Base-by-base conservation (phyloP, 2,113 vertebrate species). In the Pelecanoides urinatrix region DNA sequence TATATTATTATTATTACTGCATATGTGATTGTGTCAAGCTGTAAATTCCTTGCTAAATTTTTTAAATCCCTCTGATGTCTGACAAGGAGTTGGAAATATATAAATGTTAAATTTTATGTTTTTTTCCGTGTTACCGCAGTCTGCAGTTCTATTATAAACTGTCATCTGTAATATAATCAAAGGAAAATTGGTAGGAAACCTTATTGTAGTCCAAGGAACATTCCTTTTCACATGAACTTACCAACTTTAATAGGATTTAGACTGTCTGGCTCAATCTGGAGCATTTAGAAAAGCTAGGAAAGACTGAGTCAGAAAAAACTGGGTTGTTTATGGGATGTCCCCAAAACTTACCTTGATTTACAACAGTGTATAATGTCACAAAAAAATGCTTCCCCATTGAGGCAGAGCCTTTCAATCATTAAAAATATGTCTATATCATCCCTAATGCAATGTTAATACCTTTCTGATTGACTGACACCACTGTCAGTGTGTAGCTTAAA, bases 61-160 rank as follows among this genome's bases (percentile, higher is more conserved):
- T 98, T 94, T 80, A 96, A 98, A 97, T 96, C 94, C 76, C 61
- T 97, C 88, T 98, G 94, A 98, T 94, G 88, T 98, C 94, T 97
- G 96, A 95, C 94, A 95, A 97, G 92, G 80, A 97, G 73, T 95
- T 98, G 97, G 96, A 98, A 97, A 97, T 97, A 96, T 40, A 96
- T 93, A 96, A 98, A 97, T 91, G 81, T 95, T 97, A 90, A 50
- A 96, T 96, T 97, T 97, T 98, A 97, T 95, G 53, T 5, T 90
- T 88, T 97, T 98, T 98, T 97, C 96, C 68, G 0, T 96, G 96
- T 98, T 97, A 93, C 87, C 86, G 59, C 92, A 91, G 94, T 75
- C 96, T 90, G 81, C 79, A 95, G 56, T 96, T 98, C 91, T 97
- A 90, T 97, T 98, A 97, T 94, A 98, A 98, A 97, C 84, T 97